Percentiles rank a stretch among this genome's conserved stretches.
phyloP scores from a whole-genome alignment of 2,888 invertebrate species.

The Terebella lapidaria region DNA sequence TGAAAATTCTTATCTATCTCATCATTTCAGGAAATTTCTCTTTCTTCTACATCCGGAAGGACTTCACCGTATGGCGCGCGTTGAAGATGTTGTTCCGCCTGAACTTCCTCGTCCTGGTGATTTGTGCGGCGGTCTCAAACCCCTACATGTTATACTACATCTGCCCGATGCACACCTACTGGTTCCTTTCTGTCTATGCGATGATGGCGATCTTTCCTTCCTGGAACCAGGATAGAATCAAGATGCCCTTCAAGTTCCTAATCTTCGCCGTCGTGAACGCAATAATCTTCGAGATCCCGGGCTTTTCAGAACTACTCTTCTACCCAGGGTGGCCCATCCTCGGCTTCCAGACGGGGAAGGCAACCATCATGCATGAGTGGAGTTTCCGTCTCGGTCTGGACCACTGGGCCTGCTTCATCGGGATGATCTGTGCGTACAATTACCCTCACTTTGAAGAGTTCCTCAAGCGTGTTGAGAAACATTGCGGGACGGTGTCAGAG shows the following conservation, averaged over 20 bases:
- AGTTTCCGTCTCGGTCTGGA: slow-evolving; percentile 34
- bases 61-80: slow-evolving; percentile 35
- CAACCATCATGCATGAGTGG: slow-evolving; percentile 36
- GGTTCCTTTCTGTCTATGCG: slow-evolving; percentile 37
- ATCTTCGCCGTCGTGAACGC: slow-evolving; percentile 30
- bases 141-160: slow-evolving; percentile 43
- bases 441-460: slow-evolving; percentile 35
- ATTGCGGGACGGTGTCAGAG: too few relatives aligned
- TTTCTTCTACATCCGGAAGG: slow-evolving; percentile 38
- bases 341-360: slow-evolving; percentile 25
- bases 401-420: slow-evolving; percentile 38
- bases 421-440: slow-evolving; percentile 41
- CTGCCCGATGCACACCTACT: slow-evolving; percentile 45
- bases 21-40: slow-evolving; percentile 44
- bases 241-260: slow-evolving; percentile 34
- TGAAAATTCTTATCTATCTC: too few relatives aligned
- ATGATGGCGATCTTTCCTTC: slow-evolving; percentile 32
- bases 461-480: slow-evolving; percentile 26
- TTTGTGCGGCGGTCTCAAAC: slow-evolving; percentile 33
- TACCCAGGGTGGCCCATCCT: slow-evolving; percentile 31
- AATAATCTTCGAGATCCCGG: slow-evolving; percentile 34
- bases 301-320: slow-evolving; percentile 27
- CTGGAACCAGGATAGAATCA: slow-evolving; percentile 31
- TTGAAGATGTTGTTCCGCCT: slow-evolving; percentile 42
- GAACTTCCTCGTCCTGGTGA: slow-evolving; percentile 35